Conservation (phyloP, 1,140 invertebrate genomes). For the Magallana angulata region DNA sequence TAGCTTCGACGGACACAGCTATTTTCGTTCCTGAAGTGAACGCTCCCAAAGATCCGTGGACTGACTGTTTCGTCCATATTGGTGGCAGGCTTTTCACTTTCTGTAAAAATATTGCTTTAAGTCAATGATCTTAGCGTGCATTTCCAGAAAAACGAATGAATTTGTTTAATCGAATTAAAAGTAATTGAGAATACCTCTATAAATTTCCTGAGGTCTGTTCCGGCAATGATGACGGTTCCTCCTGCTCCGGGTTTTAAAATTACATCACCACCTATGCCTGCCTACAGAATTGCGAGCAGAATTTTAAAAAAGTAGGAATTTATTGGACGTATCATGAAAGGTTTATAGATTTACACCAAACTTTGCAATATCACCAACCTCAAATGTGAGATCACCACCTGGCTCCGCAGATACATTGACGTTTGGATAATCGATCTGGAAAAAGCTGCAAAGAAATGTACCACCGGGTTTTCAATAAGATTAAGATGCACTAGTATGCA, state of each 20-base stretch:
- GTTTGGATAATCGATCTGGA: conserved; percentile 65
- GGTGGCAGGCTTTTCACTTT: conserved; percentile 65
- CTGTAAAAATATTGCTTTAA: conserved; percentile 42
- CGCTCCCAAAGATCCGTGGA: conserved; percentile 60
- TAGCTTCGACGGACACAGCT: conserved; percentile 56
- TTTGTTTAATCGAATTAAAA: background rate
- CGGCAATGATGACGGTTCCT: conserved; percentile 58
- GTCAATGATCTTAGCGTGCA: background rate
- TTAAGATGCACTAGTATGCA: too few species aligned
- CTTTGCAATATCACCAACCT: conserved; percentile 51
- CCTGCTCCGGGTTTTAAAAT: conserved; percentile 59
- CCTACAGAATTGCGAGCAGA: conserved; percentile 40
- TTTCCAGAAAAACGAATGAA: background rate
- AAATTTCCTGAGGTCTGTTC: conserved; percentile 60
- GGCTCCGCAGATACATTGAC: conserved; percentile 62
- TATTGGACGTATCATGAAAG: background rate
- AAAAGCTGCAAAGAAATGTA: conserved; percentile 53
- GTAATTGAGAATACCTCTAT: conserved; percentile 50
- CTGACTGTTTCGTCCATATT: conserved; percentile 60
- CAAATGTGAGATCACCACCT: conserved; percentile 59
- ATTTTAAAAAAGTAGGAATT: background rate
- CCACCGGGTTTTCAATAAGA: too few species aligned
- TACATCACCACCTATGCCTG: conserved; percentile 58
- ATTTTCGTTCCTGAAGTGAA: conserved; percentile 57
- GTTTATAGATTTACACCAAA: background rate